Evolutionary conservation across 2,113 vertebrate genomes (phyloP).

Genomic region (Crotophaga sulcirostris): DNA sequence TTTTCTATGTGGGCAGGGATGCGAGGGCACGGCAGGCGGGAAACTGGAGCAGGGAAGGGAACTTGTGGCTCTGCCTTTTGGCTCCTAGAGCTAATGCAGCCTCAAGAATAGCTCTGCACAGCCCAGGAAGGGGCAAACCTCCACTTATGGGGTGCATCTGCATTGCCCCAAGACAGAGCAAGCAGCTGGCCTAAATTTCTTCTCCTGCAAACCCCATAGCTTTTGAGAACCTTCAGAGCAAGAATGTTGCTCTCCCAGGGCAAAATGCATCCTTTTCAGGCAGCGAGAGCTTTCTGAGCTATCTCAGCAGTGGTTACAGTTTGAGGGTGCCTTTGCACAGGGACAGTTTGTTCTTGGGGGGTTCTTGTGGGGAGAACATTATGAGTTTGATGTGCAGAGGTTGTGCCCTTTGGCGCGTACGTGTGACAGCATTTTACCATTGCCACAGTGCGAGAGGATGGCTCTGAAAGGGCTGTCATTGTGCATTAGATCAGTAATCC

Average conservation of each 20-base stretch:
- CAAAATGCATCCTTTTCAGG: neutral
- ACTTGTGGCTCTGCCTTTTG: neutral
- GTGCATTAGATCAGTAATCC: slow-evolving; percentile 4
- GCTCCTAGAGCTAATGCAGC: neutral
- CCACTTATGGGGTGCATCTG: neutral
- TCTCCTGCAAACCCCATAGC: neutral
- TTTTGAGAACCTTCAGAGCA: neutral
- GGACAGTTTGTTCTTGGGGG: neutral
- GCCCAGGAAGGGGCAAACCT: neutral
- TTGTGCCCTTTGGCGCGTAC: rapidly evolving
- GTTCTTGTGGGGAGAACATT: no score
- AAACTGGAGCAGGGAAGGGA: neutral
- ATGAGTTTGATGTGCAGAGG: neutral
- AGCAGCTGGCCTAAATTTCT: neutral
- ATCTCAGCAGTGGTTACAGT: rapidly evolving
- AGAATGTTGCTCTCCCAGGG: neutral
- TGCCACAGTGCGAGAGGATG: rapidly evolving
- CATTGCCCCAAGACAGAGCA: neutral
- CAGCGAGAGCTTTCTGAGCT: neutral
- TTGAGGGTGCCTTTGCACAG: neutral
- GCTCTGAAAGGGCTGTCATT: neutral
- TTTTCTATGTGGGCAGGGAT: neutral
- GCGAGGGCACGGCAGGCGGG: rapidly evolving
- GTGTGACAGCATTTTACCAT: neutral
- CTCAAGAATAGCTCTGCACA: neutral